phyloP scores from a whole-genome alignment of 2,113 vertebrate species.

The Ornithorhynchus anatinus region DNA sequence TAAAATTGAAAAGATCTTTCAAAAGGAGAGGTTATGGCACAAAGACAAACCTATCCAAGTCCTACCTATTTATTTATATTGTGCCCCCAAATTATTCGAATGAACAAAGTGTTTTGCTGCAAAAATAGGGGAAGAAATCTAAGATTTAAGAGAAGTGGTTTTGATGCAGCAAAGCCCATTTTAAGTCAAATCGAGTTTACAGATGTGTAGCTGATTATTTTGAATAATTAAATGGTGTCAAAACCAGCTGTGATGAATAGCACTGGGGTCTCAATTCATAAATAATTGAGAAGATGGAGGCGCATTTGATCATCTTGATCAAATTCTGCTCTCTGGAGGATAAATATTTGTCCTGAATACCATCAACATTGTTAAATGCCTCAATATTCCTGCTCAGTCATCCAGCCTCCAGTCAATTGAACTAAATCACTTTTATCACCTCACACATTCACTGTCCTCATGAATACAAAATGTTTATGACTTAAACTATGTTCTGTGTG shows the following conservation, averaged over 20 bases:
- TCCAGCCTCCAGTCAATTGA: conserved; percentile 78
- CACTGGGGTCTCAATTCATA: conserved; percentile 73
- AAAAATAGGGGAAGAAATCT: conserved; percentile 42
- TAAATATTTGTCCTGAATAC: conserved; percentile 80
- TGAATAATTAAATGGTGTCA: conserved; percentile 84
- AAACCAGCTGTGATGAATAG: conserved; percentile 82
- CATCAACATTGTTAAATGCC: conserved; percentile 82
- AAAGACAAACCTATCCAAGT: no score
- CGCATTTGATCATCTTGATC: conserved; percentile 86
- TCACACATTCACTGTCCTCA: conserved; percentile 73
- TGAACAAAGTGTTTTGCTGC: no score
- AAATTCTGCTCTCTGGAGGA: conserved; percentile 78
- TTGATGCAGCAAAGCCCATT: conserved; percentile 67
- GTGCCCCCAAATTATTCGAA: no score
- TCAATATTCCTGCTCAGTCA: conserved; percentile 81
- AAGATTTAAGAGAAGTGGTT: conserved; percentile 65
- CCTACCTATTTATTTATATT: no score
- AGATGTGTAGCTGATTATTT: conserved; percentile 78
- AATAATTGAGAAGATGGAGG: conserved; percentile 78
- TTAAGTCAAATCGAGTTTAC: conserved; percentile 73
- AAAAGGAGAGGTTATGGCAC: no score
- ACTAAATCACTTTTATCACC: conserved; percentile 76
- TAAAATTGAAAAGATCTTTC: no score
- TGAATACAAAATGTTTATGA: conserved; percentile 73
- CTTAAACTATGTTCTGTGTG: conserved; percentile 55